Base-by-base conservation (phyloP, 2,797 vertebrate genomes). In the Fratercula arctica region DNA sequence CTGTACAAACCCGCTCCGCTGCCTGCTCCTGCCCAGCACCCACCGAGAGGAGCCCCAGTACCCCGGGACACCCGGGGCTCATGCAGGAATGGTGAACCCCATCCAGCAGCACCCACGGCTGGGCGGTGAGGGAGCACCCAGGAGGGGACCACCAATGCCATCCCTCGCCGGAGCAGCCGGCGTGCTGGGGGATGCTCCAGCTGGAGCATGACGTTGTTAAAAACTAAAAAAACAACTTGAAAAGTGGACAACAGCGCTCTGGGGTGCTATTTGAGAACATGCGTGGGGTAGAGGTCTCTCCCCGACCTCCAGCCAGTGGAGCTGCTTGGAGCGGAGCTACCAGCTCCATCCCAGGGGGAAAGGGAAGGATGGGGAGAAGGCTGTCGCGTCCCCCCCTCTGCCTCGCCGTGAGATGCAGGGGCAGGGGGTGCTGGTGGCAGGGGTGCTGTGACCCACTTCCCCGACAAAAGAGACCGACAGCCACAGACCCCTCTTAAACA, bases 361-460 rank as follows among this genome's bases (percentile, higher is more conserved):
- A 54, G 15, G 29, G 31, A 54, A 72, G 54, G 69, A 41, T 2
- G 12, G 24, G 19, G 33, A 64, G 28, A 25, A 80, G 39, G 61
- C 23, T 29, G 48, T 31, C 6, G 5, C 19, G 4, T 8, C 3
- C 24, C 48, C 31, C 2, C 3, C 7, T 31, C 20, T 13, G 19
- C 45, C 57, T 41, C 2, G 0, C 4, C 2, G 4, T 18, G 25
- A n/a, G 31, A 70, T 18, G 41, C 9, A 21, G 33, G 63, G 41
- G 53, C 56, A 11, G 70, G 76, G 77, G 79, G 54, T 37, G 72
- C 57, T 18, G 59, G 68, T 41, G 85, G 20, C 78, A 16, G 45
- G 31, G 83, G 83, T 86, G 83, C 73, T 4, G 21, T 90, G 92
- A 96, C 92, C 91, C 97, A 93, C 3, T 92, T 96, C 89, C 59